These are phyloP conservation scores for Argynnis bischoffii DNA, from an alignment of 2,888 invertebrate genomes.

Conservation along the genomic window DNA sequence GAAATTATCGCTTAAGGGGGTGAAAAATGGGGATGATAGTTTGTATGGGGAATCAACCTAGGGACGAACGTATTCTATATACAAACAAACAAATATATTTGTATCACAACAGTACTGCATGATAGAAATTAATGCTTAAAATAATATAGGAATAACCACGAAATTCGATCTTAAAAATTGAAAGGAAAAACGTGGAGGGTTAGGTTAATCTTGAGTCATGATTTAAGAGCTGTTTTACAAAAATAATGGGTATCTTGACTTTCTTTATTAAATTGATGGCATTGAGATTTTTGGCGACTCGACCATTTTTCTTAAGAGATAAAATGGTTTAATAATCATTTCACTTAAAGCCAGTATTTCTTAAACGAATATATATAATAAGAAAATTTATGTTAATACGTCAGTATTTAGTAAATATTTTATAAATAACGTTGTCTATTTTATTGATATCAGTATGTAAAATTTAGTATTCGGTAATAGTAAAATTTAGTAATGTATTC, in stretches of 20 bases:
- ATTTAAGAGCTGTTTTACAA: conserved; percentile 47
- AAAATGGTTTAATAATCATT: conserved; percentile 45
- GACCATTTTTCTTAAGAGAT: conserved; percentile 42
- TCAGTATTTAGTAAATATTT: not conserved
- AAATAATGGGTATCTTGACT: conserved; percentile 51
- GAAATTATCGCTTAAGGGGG: too few species aligned
- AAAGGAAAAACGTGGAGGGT: conserved; percentile 38
- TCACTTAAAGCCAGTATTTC: conserved; percentile 39
- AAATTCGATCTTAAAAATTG: conserved; percentile 37
- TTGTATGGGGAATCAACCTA: too few species aligned
- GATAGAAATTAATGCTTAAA: not conserved
- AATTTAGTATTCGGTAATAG: not conserved
- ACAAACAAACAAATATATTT: too few species aligned
- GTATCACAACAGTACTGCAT: too few species aligned
- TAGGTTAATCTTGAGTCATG: conserved; percentile 43
- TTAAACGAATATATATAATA: conserved; percentile 31
- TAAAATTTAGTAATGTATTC: too few species aligned
- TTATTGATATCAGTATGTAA: too few species aligned
- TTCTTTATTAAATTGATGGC: conserved; percentile 55
- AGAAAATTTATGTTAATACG: conserved; percentile 14
- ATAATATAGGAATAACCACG: not conserved
- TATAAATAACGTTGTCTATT: too few species aligned
- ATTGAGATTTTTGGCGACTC: conserved; percentile 44
- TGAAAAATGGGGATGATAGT: too few species aligned
- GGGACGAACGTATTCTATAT: too few species aligned